Evolutionary conservation across 2,113 vertebrate species (phyloP).

Genomic region (Calyptomena viridis): DNA sequence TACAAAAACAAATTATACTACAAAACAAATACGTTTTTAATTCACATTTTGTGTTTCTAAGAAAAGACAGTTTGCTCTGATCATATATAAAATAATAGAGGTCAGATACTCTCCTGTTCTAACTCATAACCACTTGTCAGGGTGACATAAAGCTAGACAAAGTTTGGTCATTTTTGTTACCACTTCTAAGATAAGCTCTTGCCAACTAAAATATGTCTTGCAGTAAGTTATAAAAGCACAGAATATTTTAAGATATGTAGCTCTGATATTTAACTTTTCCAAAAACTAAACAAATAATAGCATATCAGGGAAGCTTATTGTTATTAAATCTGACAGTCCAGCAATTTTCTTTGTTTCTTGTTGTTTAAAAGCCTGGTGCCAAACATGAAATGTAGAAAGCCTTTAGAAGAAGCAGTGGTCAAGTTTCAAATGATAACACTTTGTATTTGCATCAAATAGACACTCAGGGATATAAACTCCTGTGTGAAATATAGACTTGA

Average conservation of each 20-base stretch:
- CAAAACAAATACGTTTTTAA: background rate
- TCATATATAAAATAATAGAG: background rate
- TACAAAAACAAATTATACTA: background rate
- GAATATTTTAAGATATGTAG: slow-evolving; percentile 45
- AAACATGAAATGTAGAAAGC: background rate
- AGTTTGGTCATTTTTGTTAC: slow-evolving; percentile 13
- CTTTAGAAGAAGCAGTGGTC: background rate
- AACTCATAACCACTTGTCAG: background rate
- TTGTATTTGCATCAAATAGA: background rate
- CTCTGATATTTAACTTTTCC: slow-evolving; percentile 31
- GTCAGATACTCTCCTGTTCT: background rate
- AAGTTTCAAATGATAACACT: background rate
- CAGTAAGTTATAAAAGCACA: slow-evolving; percentile 53
- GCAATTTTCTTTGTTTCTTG: slow-evolving; percentile 30
- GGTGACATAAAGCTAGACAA: background rate
- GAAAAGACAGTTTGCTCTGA: background rate
- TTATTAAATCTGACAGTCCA: slow-evolving; percentile 45
- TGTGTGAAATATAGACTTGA: background rate
- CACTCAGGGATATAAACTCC: background rate
- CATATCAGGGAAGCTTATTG: slow-evolving; percentile 4
- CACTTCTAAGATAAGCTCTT: slow-evolving; percentile 35
- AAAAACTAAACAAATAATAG: slow-evolving; percentile 53
- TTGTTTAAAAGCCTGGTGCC: background rate
- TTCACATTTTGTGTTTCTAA: background rate
- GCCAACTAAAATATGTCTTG: slow-evolving; percentile 40